Conservation (phyloP, 2,888 invertebrate genomes). For the Crematogaster levior region DNA sequence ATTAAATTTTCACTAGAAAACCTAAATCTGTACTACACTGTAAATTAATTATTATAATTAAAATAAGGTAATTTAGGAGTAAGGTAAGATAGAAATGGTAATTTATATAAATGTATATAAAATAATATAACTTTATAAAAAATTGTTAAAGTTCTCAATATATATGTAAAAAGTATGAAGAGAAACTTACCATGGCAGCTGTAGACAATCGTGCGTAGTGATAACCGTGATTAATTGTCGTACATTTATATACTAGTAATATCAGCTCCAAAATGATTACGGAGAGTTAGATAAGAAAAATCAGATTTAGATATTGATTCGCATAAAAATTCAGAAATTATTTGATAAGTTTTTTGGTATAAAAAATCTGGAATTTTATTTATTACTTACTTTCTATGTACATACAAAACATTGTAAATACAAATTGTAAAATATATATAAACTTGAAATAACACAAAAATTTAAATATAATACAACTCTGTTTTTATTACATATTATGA, state of each 20-base stretch:
- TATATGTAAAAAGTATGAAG: background rate
- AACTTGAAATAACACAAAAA: no score
- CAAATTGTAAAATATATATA: no score
- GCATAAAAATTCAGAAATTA: background rate
- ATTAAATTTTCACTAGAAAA: background rate
- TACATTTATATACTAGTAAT: slow-evolving; percentile 18
- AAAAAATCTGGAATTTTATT: background rate
- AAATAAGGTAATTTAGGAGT: no score
- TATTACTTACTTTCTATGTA: no score
- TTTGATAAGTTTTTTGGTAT: background rate
- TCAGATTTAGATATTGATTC: slow-evolving; percentile 9
- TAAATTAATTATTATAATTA: background rate
- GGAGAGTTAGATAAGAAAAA: slow-evolving; percentile 13
- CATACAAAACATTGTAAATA: no score
- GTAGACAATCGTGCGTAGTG: background rate
- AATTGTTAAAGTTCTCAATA: background rate
- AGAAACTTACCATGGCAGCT: background rate
- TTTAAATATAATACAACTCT: background rate
- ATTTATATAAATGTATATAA: background rate
- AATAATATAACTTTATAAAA: no score
- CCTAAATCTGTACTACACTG: background rate
- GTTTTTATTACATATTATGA: background rate
- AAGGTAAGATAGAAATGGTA: no score
- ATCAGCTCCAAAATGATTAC: background rate
- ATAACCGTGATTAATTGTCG: background rate